Evolutionary conservation across 2,113 vertebrate species (phyloP).

Genomic region (Copsychus sechellarum): DNA sequence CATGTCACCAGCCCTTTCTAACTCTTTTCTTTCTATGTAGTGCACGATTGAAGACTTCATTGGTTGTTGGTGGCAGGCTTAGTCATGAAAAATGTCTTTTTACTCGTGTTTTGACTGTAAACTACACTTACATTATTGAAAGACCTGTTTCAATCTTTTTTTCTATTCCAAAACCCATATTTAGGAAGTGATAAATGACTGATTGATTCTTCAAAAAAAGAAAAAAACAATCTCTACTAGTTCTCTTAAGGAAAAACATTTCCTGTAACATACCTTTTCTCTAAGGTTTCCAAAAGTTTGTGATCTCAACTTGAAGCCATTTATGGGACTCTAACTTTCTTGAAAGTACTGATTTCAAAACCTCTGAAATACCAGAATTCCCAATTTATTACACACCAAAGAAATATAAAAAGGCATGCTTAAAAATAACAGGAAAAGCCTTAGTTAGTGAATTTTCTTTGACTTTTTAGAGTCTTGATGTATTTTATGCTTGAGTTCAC

Average conservation of each 20-base stretch:
- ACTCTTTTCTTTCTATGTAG: background rate
- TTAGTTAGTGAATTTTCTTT: background rate
- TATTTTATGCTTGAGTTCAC: background rate
- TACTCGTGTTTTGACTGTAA: background rate
- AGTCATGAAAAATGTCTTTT: background rate
- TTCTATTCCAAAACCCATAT: background rate
- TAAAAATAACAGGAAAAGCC: background rate
- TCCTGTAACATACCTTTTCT: background rate
- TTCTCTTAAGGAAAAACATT: background rate
- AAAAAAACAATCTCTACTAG: background rate
- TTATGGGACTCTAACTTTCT: background rate
- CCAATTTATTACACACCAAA: background rate
- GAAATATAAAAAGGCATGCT: background rate
- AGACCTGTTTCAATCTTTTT: background rate
- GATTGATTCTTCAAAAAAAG: background rate
- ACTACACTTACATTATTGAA: background rate
- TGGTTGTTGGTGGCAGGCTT: background rate
- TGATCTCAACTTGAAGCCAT: background rate
- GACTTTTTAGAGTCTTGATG: background rate
- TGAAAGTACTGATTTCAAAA: background rate
- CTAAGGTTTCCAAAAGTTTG: background rate
- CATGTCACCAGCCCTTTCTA: background rate
- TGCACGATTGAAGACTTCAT: background rate
- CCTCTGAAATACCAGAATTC: background rate
- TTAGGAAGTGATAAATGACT: background rate